Conservation (phyloP, 2,797 vertebrate genomes). For the Chaenodraco wilsoni region DNA sequence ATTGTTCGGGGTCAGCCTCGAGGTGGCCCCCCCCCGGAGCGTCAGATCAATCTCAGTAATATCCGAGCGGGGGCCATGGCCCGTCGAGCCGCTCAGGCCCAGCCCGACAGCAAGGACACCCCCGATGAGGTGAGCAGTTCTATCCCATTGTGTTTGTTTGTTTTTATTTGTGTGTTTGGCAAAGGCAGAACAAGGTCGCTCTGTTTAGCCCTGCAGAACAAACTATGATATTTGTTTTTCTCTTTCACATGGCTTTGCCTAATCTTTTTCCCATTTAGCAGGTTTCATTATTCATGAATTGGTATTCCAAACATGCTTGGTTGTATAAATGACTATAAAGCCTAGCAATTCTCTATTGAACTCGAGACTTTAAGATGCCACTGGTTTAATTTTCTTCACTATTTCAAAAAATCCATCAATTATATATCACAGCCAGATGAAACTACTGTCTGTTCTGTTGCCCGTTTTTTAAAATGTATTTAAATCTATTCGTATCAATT, state of each 20-base stretch:
- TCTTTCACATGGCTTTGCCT: neutral
- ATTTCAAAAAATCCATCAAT: conserved; percentile 7
- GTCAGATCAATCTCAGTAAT: conserved; percentile 98
- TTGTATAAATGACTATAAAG: neutral
- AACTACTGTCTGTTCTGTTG: neutral
- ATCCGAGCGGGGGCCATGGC: conserved; percentile 92
- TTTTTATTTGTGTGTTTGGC: conserved; percentile 29
- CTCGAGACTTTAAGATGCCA: neutral
- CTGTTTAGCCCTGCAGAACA: conserved; percentile 9
- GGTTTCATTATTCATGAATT: conserved; percentile 1
- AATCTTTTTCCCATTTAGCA: neutral
- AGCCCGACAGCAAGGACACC: conserved; percentile 92
- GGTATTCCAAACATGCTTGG: neutral
- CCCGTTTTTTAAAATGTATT: neutral
- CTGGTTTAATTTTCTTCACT: neutral
- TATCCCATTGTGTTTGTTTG: conserved; percentile 19
- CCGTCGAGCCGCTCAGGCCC: conserved; percentile 87
- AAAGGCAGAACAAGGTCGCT: conserved; percentile 30
- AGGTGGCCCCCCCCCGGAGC: conserved; percentile 94
- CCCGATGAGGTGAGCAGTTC: conserved; percentile 89
- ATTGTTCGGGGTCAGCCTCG: conserved; percentile 96
- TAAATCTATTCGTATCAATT: neutral
- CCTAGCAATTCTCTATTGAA: neutral
- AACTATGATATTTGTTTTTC: neutral
- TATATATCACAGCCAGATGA: neutral